Base-by-base conservation (phyloP, 2,888 invertebrate species). In the Serrognathus titanus region DNA sequence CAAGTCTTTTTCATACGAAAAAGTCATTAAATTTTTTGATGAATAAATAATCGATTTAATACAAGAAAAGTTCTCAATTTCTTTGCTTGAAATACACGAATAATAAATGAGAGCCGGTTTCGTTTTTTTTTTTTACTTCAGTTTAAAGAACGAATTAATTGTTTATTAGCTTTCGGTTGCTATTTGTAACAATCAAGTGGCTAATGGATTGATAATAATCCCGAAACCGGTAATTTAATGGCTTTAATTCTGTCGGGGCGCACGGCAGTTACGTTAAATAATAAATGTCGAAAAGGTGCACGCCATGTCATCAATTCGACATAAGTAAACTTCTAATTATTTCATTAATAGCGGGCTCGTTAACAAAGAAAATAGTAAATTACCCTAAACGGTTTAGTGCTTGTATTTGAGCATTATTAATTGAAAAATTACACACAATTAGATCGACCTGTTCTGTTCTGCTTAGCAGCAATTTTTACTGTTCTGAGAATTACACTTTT, bases 281-380 rank as follows among this genome's bases (percentile, higher is more conserved):
- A 54, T 59, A 67, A 63, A 65, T 63, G 40, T 37, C 47, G 51
- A 57, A 64, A 63, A 56, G 53, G 50, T 60, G 57, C 63, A 66
- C 63, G 63, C 61, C 45, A 62, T 63, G 54, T 63, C 68, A 66
- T 66, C 65, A 65, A 66, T 68, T 66, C 59, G 45, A 58, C 52
- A 64, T 65, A 66, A 63, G 63, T 61, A 66, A 66, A 69, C 65
- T 67, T 61, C 60, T 67, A 70, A 68, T 67, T 67, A 66, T 66
- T 66, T 68, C 63, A 69, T 69, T 69, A 66, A 70, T 70, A 66
- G 66, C 62, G 60, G 59, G 58, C 63, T 67, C 68, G 65, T 70
- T 70, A 68, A 57, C 63, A 65, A 62, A 59, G 68, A 67, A 70
- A 70, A 70, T 63, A 69, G 57, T 61, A 65, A 69, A 70, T 68